phyloP scores from a whole-genome alignment of 2,113 vertebrate genomes.

The Tragulus kanchil region DNA sequence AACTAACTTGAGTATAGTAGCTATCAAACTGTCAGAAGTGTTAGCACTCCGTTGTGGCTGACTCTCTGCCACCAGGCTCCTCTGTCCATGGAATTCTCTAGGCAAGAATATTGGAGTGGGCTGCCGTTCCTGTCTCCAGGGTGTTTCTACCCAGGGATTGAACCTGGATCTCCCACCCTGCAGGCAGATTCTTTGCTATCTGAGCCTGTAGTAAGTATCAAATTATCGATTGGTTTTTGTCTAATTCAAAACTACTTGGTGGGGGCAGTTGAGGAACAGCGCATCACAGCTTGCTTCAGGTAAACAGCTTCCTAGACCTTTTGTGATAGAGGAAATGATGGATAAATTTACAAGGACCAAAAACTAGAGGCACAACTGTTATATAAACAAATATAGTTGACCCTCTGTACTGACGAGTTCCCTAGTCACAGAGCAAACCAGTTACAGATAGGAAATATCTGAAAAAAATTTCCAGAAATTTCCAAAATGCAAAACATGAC shows the following conservation, averaged over 20 bases:
- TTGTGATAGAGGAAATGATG: neutral
- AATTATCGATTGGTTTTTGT: neutral
- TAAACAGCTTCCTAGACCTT: neutral
- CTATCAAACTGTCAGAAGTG: neutral
- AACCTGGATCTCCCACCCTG: neutral
- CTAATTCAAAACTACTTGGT: neutral
- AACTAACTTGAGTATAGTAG: neutral
- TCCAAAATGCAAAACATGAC: neutral
- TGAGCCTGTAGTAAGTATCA: neutral
- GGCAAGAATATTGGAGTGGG: neutral
- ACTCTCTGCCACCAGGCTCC: neutral
- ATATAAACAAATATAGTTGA: neutral
- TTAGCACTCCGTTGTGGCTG: neutral
- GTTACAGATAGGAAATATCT: neutral
- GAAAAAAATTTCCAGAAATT: neutral
- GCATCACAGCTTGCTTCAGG: neutral
- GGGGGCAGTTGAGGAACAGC: neutral
- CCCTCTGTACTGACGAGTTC: neutral
- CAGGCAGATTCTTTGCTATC: neutral
- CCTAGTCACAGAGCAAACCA: neutral
- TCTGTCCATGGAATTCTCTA: neutral
- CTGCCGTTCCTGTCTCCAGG: neutral
- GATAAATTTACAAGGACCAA: conserved; percentile 1
- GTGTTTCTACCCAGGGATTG: neutral
- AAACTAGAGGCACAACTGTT: neutral